Evolutionary conservation across 2,888 invertebrate species (phyloP).

Genomic region (Drosophila greeni): DNA sequence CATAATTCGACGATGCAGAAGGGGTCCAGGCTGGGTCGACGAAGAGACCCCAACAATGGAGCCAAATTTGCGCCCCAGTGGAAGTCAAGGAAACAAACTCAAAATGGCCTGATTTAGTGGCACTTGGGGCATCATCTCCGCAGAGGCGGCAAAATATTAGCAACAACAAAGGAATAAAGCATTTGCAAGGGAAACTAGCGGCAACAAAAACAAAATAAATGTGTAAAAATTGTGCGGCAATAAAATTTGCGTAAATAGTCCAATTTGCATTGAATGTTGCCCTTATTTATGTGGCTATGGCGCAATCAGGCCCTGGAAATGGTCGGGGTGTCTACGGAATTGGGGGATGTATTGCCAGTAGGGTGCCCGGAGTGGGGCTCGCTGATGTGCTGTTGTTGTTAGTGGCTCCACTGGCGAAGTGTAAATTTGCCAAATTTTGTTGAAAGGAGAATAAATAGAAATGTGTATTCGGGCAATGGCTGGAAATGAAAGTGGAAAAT

Average conservation of each 20-base stretch:
- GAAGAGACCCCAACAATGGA: conserved; percentile 21
- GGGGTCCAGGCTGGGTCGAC: conserved; percentile 11
- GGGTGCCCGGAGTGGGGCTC: conserved; percentile 10
- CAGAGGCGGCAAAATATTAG: conserved; percentile 29
- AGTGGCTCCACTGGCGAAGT: conserved; percentile 49
- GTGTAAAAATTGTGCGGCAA: conserved; percentile 74
- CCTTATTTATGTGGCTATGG: conserved; percentile 64
- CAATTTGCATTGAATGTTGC: conserved; percentile 74
- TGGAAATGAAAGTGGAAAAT: conserved; percentile 36
- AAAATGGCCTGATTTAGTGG: conserved; percentile 72
- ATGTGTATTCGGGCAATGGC: conserved; percentile 32
- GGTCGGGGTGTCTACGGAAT: conserved; percentile 3
- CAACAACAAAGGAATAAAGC: conserved; percentile 35
- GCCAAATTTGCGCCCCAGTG: conserved; percentile 37
- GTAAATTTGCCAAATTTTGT: conserved; percentile 75
- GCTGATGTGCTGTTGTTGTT: conserved; percentile 26
- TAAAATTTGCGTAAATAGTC: conserved; percentile 78
- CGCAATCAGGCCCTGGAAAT: conserved; percentile 36
- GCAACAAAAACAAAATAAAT: conserved; percentile 60
- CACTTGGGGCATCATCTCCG: conserved; percentile 54
- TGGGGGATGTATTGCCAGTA: conserved; percentile 19
- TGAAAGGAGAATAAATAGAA: conserved; percentile 55
- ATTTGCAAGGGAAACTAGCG: conserved; percentile 42
- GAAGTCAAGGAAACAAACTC: conserved; percentile 53
- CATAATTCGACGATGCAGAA: conserved; percentile 67